Evolutionary conservation across 37 sponge, comb jelly and placozoan species (phyloP), one percentile per base, ranked within the genome.

Genomic region (Aplysina aerophoba): DNA sequence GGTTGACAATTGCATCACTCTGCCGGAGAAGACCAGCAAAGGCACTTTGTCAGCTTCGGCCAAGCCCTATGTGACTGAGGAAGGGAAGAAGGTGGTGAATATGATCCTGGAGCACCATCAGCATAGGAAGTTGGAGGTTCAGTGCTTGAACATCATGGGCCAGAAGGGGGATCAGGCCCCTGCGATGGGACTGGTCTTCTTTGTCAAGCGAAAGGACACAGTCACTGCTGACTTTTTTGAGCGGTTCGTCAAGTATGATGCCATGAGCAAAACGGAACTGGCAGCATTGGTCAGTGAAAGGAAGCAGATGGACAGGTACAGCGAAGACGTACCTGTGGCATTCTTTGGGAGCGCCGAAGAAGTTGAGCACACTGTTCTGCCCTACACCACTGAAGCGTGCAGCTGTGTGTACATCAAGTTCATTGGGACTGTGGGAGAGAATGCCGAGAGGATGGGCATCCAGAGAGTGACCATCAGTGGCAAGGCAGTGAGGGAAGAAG

Each of bases 1-100:
- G 53, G 53, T 75, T 41, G 78, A 75, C 21, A 75, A 75, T 21
- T 75, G 78, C 78, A 53, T 75, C 54, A 69, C 1, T n/a, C 17
- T 17, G 19, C 17, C 27, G 31, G 54, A 24, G n/a, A 40, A 75
- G 40, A 24, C 54, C 0, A 40, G 44, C 44, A 41, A 17, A 19
- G 50, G 16, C 20, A 27, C 4, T 3, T 40, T 54, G 11, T 8
- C 50, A 44, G 33, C 44, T 25, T 75, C 78, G 0, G 25, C 63
- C 75, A 83, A 68, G 25, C 87, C 81, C 0, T 93, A 89, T 66
- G 68, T 89, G 37, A 93, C 87, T 74, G 87, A 33, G 0, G 56
- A 79, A 24, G 87, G 85, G 15, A 87, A 87, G 64, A 84, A 81
- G 40, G 71, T 86, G 8, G 87, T 93, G 22, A 89, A 83, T 15